These are phyloP conservation scores for Emesis russula DNA, from an alignment of 2,888 invertebrate genomes.

Conservation along the genomic window DNA sequence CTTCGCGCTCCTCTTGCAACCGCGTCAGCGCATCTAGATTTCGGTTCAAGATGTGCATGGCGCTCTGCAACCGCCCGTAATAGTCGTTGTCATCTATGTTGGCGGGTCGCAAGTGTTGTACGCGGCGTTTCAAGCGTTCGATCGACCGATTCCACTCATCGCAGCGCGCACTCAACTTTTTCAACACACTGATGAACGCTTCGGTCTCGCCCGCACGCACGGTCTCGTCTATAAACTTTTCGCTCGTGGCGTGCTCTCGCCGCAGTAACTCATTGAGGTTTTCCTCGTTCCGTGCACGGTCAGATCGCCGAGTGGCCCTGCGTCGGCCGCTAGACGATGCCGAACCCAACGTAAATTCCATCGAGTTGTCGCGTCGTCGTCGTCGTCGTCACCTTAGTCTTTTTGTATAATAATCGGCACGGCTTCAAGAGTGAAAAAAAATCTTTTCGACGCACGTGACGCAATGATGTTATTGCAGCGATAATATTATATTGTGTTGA, in stretches of 20 bases:
- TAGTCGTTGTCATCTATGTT: constrained; percentile 24
- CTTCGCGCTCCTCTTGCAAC: constrained; percentile 25
- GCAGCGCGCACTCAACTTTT: constrained; percentile 20
- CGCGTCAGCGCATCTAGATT: constrained; percentile 20
- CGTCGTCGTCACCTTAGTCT: constrained; percentile 1
- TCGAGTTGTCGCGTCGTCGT: neutral
- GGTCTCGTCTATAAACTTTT: constrained; percentile 30
- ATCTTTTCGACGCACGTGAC: too few species aligned
- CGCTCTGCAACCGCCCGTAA: neutral
- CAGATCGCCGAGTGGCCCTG: neutral
- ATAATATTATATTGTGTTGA: too few species aligned
- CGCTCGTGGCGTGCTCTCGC: constrained; percentile 17
- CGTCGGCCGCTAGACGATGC: neutral
- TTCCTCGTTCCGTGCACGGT: neutral
- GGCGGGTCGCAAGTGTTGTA: constrained; percentile 27
- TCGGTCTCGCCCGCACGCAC: constrained; percentile 25
- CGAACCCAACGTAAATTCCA: neutral
- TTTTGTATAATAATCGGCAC: neutral
- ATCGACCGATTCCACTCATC: constrained; percentile 23
- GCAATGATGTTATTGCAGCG: too few species aligned
- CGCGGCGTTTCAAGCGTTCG: constrained; percentile 23
- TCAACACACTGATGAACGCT: constrained; percentile 24
- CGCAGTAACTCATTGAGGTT: constrained; percentile 16
- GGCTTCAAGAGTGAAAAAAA: neutral
- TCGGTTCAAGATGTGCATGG: constrained; percentile 19